These are phyloP conservation scores for Tiaroga cobitis DNA, from an alignment of 2,797 vertebrate species.

Conservation along the genomic window DNA sequence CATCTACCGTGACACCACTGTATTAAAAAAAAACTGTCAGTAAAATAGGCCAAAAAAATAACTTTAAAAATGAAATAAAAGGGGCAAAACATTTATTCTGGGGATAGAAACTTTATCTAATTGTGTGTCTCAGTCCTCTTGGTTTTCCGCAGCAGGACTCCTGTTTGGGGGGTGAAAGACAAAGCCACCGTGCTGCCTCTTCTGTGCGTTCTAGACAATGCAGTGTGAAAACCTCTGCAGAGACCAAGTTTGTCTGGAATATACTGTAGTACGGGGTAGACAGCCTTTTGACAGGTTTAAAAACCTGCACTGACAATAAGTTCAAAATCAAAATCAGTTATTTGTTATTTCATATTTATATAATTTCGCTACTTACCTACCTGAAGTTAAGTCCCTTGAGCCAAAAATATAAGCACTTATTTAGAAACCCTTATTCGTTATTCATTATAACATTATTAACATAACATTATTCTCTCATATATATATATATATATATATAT, in stretches of 20 bases:
- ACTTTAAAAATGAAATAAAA: too few relatives aligned
- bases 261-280: constrained; percentile 14
- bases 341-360: neutral
- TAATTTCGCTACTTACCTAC: neutral
- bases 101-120: neutral
- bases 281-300: neutral
- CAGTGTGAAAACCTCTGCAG: constrained; percentile 2
- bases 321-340: neutral
- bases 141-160: too few relatives aligned
- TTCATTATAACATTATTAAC: too few relatives aligned
- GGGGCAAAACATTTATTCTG: too few relatives aligned
- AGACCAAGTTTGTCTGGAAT: constrained; percentile 34
- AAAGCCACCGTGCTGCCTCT: too few relatives aligned
- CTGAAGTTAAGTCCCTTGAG: neutral
- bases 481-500: too few relatives aligned
- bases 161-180: too few relatives aligned
- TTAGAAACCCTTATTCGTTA: neutral
- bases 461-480: too few relatives aligned
- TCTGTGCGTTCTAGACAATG: constrained; percentile 39
- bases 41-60: too few relatives aligned
- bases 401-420: neutral
- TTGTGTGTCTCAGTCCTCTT: neutral
- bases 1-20: too few relatives aligned
- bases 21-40: too few relatives aligned
- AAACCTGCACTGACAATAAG: too few relatives aligned